A percentile compares a stretch with the other conserved stretches of the same genome.
Conservation (phyloP, 2,888 invertebrate genomes). For the Agriotes lineatus region DNA sequence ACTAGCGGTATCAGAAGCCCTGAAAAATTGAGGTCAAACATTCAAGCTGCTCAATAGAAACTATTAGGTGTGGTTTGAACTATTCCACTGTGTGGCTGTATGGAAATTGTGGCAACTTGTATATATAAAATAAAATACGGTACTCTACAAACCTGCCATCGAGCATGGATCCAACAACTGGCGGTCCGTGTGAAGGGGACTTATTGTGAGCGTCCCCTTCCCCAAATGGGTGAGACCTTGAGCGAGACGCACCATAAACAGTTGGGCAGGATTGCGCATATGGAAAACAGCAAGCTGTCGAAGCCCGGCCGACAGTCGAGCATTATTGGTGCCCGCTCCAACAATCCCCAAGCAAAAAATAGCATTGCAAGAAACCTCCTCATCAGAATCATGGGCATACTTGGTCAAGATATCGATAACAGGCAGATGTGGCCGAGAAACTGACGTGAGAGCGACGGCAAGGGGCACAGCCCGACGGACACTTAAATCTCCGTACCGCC, state of each 20-base stretch:
- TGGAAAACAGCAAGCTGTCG: slow-evolving; percentile 97
- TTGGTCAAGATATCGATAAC: slow-evolving; percentile 97
- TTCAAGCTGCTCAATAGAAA: not conserved
- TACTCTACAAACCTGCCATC: slow-evolving; percentile 78
- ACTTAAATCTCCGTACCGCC: slow-evolving; percentile 70
- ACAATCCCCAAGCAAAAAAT: slow-evolving; percentile 98
- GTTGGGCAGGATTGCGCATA: slow-evolving; percentile 93
- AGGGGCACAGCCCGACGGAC: slow-evolving; percentile 96
- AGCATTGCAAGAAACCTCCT: slow-evolving; percentile 97
- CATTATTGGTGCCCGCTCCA: slow-evolving; percentile 88
- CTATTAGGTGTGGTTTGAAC: no score
- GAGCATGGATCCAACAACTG: slow-evolving; percentile 94
- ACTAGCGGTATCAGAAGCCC: slow-evolving; percentile 60
- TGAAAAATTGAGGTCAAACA: slow-evolving; percentile 38
- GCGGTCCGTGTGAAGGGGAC: slow-evolving; percentile 95
- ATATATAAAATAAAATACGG: not conserved
- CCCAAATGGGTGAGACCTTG: slow-evolving; percentile 97
- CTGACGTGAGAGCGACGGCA: slow-evolving; percentile 93
- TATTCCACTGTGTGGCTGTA: not conserved
- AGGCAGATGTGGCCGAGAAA: slow-evolving; percentile 95
- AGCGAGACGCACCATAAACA: slow-evolving; percentile 97
- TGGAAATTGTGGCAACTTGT: not conserved
- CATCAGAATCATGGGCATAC: slow-evolving; percentile 97
- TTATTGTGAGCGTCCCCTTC: slow-evolving; percentile 96
- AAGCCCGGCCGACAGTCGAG: slow-evolving; percentile 95